phyloP scores from a whole-genome alignment of 1,140 invertebrate genomes.

The Macrotrachela quadricornifera region DNA sequence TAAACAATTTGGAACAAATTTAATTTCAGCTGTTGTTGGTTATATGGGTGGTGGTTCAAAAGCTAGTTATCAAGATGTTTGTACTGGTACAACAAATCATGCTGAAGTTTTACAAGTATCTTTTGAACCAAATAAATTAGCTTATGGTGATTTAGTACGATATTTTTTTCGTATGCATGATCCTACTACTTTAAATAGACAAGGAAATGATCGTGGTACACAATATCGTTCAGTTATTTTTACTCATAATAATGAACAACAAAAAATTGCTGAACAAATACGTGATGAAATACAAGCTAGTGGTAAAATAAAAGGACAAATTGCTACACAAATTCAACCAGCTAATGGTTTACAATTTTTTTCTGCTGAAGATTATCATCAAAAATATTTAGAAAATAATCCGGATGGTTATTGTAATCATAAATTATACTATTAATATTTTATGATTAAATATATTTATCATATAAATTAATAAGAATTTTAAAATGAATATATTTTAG shows the following conservation, averaged over 20 bases:
- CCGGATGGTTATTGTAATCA: too few species aligned
- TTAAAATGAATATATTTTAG: too few species aligned
- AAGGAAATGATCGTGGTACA: slow-evolving; percentile 26
- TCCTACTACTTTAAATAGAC: slow-evolving; percentile 21
- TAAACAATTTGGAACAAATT: slow-evolving; percentile 18
- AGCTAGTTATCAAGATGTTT: slow-evolving; percentile 24
- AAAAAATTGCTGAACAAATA: slow-evolving; percentile 15
- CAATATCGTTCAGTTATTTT: slow-evolving; percentile 28
- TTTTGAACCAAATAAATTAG: slow-evolving; percentile 18
- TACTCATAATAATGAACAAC: slow-evolving; percentile 19
- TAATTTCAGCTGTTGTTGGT: slow-evolving; percentile 20
- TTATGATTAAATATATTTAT: too few species aligned
- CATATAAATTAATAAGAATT: too few species aligned
- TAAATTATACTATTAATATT: too few species aligned
- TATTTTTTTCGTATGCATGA: slow-evolving; percentile 29
- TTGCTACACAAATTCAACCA: slow-evolving; percentile 22
- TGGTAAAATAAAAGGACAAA: slow-evolving; percentile 13
- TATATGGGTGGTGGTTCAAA: slow-evolving; percentile 25
- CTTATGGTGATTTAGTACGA: slow-evolving; percentile 16
- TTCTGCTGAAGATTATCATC: too few species aligned
- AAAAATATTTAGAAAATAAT: too few species aligned
- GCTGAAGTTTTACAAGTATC: slow-evolving; percentile 26
- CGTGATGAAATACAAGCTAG: slow-evolving; percentile 15
- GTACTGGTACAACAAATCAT: slow-evolving; percentile 24
- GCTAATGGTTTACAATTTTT: too few species aligned